These are phyloP conservation scores for Ectemnius lituratus DNA, from an alignment of 2,888 invertebrate genomes.

Conservation along the genomic window DNA sequence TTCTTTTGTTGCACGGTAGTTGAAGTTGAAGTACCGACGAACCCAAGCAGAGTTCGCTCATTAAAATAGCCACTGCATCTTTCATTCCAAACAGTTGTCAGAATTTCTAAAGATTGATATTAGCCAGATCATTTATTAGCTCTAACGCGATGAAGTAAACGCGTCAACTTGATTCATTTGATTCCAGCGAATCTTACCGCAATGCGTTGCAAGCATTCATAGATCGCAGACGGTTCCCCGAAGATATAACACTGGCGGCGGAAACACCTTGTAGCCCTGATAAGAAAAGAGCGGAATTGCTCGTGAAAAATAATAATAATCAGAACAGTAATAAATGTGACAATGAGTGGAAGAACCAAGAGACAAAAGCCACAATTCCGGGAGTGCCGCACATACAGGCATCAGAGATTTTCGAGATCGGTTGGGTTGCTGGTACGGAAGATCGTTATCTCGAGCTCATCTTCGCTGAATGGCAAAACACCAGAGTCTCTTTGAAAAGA, in stretches of 20 bases:
- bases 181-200: conserved; percentile 68
- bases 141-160: background rate
- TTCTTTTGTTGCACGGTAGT: no score
- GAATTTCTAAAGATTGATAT: background rate
- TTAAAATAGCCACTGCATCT: no score
- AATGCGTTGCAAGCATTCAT: conserved; percentile 70
- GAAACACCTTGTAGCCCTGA: conserved; percentile 54
- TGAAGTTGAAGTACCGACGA: no score
- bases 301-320: conserved; percentile 57
- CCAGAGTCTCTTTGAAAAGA: conserved; percentile 66
- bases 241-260: conserved; percentile 22
- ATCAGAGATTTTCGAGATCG: conserved; percentile 69
- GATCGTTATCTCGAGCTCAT: conserved; percentile 68
- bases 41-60: no score
- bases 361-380: conserved; percentile 29
- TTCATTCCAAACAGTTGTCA: no score
- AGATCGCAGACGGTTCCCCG: conserved; percentile 62
- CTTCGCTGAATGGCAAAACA: conserved; percentile 71
- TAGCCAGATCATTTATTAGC: background rate
- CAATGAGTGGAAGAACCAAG: conserved; percentile 21
- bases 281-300: conserved; percentile 53
- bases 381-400: conserved; percentile 64
- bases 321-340: conserved; percentile 46
- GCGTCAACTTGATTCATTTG: conserved; percentile 9
- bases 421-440: conserved; percentile 70